phyloP scores from a whole-genome alignment of 2,888 invertebrate species.

The Hypena proboscidalis region DNA sequence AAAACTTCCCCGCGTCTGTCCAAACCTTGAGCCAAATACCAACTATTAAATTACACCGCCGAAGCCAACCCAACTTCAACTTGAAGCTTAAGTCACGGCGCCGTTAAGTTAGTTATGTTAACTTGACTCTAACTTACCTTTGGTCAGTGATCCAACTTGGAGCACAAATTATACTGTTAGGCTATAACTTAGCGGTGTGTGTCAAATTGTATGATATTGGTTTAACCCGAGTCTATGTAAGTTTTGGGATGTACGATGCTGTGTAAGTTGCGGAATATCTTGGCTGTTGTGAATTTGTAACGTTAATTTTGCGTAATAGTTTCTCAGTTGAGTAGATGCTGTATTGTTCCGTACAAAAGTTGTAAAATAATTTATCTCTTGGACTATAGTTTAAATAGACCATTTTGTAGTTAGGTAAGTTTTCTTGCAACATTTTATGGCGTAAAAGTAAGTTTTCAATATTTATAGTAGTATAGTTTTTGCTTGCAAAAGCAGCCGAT shows the following conservation, averaged over 20 bases:
- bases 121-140: constrained; percentile 47
- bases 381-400: constrained; percentile 15
- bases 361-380: no score
- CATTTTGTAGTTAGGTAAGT: no score
- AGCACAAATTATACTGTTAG: constrained; percentile 41
- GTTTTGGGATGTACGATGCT: no score
- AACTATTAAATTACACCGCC: constrained; percentile 55
- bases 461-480: no score
- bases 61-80: constrained; percentile 47
- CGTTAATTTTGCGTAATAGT: no score
- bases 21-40: constrained; percentile 31
- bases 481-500: no score
- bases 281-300: background rate
- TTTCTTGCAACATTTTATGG: no score
- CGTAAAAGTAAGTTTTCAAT: no score
- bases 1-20: no score
- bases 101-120: constrained; percentile 53
- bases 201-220: constrained; percentile 34
- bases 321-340: no score
- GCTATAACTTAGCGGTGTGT: constrained; percentile 36
- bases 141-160: constrained; percentile 50
- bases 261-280: no score
- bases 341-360: no score
- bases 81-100: constrained; percentile 51
- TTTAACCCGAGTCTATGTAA: constrained; percentile 9